Percentiles rank a stretch among this genome's conserved stretches.
phyloP scores from a whole-genome alignment of 2,113 vertebrate genomes.

The Columba janthina region DNA sequence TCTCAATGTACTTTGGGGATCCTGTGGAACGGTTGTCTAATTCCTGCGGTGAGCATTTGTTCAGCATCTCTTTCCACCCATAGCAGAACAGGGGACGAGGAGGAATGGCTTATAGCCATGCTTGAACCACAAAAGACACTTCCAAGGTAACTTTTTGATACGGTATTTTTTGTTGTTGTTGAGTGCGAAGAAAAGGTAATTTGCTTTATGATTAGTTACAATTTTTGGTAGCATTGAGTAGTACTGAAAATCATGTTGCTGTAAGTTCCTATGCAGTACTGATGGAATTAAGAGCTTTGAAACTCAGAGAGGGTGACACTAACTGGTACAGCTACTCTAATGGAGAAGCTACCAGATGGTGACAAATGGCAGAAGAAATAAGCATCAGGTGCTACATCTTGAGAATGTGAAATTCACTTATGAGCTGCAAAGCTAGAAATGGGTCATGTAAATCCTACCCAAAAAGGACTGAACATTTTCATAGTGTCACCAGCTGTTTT shows the following conservation, averaged over 20 bases:
- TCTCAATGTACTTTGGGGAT: fast-evolving
- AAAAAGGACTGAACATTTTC: fast-evolving
- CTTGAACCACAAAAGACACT: fast-evolving
- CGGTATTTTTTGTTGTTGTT: fast-evolving
- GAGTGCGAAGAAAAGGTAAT: neutral
- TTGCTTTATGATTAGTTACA: neutral
- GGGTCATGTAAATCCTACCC: too few relatives aligned
- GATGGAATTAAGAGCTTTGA: neutral
- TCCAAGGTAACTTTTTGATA: neutral
- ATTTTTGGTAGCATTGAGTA: neutral
- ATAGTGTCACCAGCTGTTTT: fast-evolving
- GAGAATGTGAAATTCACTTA: neutral
- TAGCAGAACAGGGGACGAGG: neutral
- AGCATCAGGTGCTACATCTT: neutral
- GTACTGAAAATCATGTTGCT: neutral
- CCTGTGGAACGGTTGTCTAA: neutral
- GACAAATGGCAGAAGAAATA: neutral
- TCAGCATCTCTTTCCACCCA: neutral
- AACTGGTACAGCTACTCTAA: neutral
- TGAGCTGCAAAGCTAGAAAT: neutral
- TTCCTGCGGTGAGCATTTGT: fast-evolving
- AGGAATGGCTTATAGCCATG: neutral
- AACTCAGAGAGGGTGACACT: too few relatives aligned
- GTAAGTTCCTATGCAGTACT: fast-evolving
- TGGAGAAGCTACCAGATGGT: neutral